Percentiles rank a stretch among this genome's conserved stretches.
Evolutionary conservation across 2,113 vertebrate species (phyloP).

Genomic region (Murina feae): DNA sequence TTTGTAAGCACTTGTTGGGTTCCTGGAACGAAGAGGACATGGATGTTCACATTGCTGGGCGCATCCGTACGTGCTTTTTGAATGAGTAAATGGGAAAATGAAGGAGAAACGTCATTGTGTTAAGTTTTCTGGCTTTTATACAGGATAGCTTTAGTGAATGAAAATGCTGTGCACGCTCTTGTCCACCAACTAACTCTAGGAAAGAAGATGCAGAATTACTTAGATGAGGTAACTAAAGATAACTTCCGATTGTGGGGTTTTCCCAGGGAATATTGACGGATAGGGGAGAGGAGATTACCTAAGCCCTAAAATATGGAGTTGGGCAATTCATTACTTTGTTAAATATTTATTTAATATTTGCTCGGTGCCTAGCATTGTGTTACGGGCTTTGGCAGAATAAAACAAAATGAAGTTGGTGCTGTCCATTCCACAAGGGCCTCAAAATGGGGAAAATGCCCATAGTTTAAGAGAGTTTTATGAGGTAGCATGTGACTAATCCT

Average conservation of each 20-base stretch:
- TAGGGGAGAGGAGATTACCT: background rate
- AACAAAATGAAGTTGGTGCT: background rate
- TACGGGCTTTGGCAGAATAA: background rate
- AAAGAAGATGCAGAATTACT: background rate
- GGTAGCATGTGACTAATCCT: background rate
- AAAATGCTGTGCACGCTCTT: background rate
- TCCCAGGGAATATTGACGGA: background rate
- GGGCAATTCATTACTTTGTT: background rate
- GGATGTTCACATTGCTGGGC: background rate
- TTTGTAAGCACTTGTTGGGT: background rate
- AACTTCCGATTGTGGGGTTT: background rate
- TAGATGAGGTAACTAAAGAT: background rate
- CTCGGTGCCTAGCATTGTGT: background rate
- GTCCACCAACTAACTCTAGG: background rate
- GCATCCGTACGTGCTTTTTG: background rate
- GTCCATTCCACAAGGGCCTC: background rate
- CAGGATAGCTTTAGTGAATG: background rate
- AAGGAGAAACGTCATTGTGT: background rate
- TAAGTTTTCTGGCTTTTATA: background rate
- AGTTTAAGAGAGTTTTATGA: background rate
- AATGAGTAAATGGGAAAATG: background rate
- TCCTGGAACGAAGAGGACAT: background rate
- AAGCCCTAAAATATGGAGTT: background rate
- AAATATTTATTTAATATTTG: conserved; percentile 20
- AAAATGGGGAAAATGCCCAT: background rate